Base-by-base conservation (phyloP, 2,888 invertebrate genomes). In the Sesia apiformis region DNA sequence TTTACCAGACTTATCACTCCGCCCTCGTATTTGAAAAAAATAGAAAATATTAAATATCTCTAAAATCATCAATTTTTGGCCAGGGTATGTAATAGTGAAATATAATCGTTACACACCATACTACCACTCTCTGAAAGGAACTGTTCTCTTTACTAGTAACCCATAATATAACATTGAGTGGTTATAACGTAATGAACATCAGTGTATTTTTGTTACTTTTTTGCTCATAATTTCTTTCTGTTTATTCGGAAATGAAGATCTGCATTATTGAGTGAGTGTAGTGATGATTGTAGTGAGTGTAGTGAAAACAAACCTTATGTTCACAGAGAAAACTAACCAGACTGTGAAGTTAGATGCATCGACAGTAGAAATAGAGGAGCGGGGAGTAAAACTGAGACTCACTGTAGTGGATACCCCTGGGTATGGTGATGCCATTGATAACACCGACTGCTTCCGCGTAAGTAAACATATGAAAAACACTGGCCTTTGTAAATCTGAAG, bases 351-450 rank as follows among this genome's bases (percentile, higher is more conserved):
- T 98, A 52, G 98, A 98, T 74, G 97, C 98, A 42, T 97, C 97
- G 3, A 97, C 98, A 41, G 96, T 98, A 5, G 98, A 98, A 87
- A 98, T 98, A 61, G 98, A 98, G 84, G 98, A 98, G 78, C 91
- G 97, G 58, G 98, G 98, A 0, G 98, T 98, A 0, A 98, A 98
- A 75, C 89, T 98, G 53, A 92, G 98, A 49, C 87, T 98, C 56
- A 98, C 98, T 0, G 97, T 97, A 3, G 97, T 98, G 0, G 98
- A 98, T 80, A 98, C 98, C 4, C 98, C 98, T 0, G 98, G 98
- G 0, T 98, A 96, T 78, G 98, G 98, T 51, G 98, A 98, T 85
- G 97, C 97, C 7, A 96, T 98, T 64, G 95, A 98, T 75, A 97
- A 97, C 79, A 96, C 96, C 3, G 96, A 98, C 76, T 97, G 97